Evolutionary conservation across 2,888 invertebrate species (phyloP).

Genomic region (Mamestra brassicae): DNA sequence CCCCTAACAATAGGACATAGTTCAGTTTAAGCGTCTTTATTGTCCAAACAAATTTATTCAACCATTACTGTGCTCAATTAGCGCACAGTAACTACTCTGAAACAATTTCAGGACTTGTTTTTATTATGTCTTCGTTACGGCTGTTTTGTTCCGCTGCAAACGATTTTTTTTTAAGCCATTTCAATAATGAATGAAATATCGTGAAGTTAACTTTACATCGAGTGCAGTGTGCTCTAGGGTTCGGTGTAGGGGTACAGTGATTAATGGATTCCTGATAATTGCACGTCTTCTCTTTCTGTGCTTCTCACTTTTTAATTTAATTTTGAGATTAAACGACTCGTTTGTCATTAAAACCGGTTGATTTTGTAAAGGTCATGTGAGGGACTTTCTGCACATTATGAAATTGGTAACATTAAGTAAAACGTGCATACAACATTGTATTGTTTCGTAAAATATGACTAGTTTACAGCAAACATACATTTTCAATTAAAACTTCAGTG

Average conservation of each 20-base stretch:
- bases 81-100: constrained; percentile 75
- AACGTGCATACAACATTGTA: background rate
- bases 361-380: background rate
- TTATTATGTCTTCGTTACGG: constrained; percentile 75
- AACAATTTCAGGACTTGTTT: constrained; percentile 74
- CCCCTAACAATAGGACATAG: constrained; percentile 87
- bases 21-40: constrained; percentile 88
- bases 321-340: background rate
- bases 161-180: constrained; percentile 66
- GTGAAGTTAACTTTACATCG: constrained; percentile 64
- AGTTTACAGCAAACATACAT: background rate
- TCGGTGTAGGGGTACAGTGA: constrained; percentile 43
- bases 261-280: constrained; percentile 63
- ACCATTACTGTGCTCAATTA: constrained; percentile 86
- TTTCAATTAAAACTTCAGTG: constrained; percentile 22
- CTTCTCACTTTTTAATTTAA: constrained; percentile 25
- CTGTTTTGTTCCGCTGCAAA: constrained; percentile 68
- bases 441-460: background rate
- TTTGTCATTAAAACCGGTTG: background rate
- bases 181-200: constrained; percentile 70
- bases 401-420: background rate
- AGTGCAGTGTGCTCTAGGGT: constrained; percentile 39
- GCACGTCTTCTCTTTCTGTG: constrained; percentile 17
- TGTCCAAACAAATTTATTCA: constrained; percentile 87
- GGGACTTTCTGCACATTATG: background rate